Conservation (phyloP, 2,113 vertebrate species). For the Syngnathus typhle region DNA sequence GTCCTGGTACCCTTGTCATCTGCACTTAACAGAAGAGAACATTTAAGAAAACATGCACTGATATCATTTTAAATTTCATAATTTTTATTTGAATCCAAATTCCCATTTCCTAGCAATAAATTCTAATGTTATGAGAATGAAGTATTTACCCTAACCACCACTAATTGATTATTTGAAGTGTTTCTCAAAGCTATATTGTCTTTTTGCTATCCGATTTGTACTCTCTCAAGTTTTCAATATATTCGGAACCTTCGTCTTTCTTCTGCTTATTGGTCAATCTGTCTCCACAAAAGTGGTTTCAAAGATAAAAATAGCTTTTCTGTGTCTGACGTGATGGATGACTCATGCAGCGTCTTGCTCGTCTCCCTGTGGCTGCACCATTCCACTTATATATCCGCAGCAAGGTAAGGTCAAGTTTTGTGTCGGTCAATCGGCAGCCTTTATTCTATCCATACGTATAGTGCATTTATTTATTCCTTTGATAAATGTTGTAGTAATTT, state of each 20-base stretch:
- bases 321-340: slow-evolving; percentile 58
- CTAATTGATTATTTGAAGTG: background rate
- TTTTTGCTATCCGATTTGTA: background rate
- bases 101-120: background rate
- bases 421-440: too few species aligned
- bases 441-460: too few species aligned
- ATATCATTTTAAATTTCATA: too few species aligned
- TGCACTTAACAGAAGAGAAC: too few species aligned
- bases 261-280: slow-evolving; percentile 39
- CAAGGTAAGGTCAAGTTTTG: too few species aligned
- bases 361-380: slow-evolving; percentile 24
- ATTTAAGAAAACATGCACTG: too few species aligned
- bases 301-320: slow-evolving; percentile 58
- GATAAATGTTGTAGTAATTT: too few species aligned
- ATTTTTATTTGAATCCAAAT: background rate
- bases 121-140: background rate
- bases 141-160: background rate
- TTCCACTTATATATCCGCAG: slow-evolving; percentile 3
- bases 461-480: too few species aligned
- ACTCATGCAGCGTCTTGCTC: slow-evolving; percentile 51
- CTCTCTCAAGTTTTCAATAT: slow-evolving; percentile 27
- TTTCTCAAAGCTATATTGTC: background rate
- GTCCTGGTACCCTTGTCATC: too few species aligned
- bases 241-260: slow-evolving; percentile 36
- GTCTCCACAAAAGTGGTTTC: slow-evolving; percentile 42